Evolutionary conservation across 1,140 invertebrate species (phyloP), one percentile per base, ranked within the genome.

Genomic region (Campodea augens): DNA sequence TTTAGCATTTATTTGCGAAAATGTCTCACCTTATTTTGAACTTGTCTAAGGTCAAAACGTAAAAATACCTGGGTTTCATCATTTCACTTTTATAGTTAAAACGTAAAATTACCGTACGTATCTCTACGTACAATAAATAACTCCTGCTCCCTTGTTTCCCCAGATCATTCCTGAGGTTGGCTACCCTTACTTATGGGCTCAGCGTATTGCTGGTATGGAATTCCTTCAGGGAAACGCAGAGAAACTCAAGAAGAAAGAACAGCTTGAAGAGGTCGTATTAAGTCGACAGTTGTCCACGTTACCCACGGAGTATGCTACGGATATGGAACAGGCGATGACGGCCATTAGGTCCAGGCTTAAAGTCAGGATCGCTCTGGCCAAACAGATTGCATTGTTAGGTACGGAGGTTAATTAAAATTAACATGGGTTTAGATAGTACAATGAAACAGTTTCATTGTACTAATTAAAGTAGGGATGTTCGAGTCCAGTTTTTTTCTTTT

Each of bases 111-210:
- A n/a, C n/a, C n/a, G n/a, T n/a, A n/a, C n/a, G n/a, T n/a, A n/a
- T n/a, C n/a, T n/a, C n/a, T n/a, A n/a, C n/a, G n/a, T n/a, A n/a
- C n/a, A n/a, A n/a, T n/a, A n/a, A n/a, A n/a, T n/a, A n/a, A n/a
- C n/a, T n/a, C n/a, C n/a, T n/a, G n/a, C n/a, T n/a, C 70, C 47
- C 64, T 79, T 53, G 60, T 75, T 61, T 55, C 66, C 44, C 64
- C 73, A 60, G 18, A 58, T 65, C 46, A 50, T 69, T 20, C 22
- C 45, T 22, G 52, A 60, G n/a, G 59, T 81, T 41, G 88, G 88
- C 0, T 73, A 74, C 51, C 85, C 88, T 0, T 95, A 87, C 54
- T 67, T 73, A 49, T 96, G 90, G 90, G 81, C 82, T 1, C 90
- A 96, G 62, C 72, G 74, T 62, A 72, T 93, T 61, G 82, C 81